Conservation (phyloP, 2,113 vertebrate species). For the Crocuta crocuta region DNA sequence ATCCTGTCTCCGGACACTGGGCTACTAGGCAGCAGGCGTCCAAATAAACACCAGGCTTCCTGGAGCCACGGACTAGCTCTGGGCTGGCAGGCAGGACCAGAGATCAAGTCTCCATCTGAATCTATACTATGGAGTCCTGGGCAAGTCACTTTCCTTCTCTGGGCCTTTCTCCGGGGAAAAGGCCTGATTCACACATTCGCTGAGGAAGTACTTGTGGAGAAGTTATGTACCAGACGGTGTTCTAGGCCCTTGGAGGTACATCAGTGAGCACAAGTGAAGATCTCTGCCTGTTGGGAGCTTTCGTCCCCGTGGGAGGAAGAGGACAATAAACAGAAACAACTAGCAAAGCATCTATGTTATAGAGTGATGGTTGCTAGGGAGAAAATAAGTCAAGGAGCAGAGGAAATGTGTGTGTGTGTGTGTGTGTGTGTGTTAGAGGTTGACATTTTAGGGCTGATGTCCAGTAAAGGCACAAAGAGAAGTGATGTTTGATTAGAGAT, state of each 20-base stretch:
- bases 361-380: background rate
- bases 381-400: background rate
- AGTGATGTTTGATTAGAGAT: background rate
- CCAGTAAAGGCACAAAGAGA: background rate
- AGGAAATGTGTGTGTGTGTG: background rate
- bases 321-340: background rate
- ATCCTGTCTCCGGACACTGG: slow-evolving; percentile 1
- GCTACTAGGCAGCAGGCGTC: slow-evolving; percentile 12
- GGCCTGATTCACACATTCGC: background rate
- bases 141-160: background rate
- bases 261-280: background rate
- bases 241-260: background rate
- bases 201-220: background rate
- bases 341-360: background rate
- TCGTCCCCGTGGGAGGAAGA: background rate
- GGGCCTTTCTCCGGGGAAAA: background rate
- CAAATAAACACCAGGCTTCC: slow-evolving; percentile 62
- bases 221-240: background rate
- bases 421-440: background rate
- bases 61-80: background rate
- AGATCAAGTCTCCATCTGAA: background rate
- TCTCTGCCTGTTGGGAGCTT: background rate
- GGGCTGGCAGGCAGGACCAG: background rate
- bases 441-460: background rate
- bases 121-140: background rate